Conservation (phyloP, 2,797 vertebrate species). For the Gouania willdenowi region DNA sequence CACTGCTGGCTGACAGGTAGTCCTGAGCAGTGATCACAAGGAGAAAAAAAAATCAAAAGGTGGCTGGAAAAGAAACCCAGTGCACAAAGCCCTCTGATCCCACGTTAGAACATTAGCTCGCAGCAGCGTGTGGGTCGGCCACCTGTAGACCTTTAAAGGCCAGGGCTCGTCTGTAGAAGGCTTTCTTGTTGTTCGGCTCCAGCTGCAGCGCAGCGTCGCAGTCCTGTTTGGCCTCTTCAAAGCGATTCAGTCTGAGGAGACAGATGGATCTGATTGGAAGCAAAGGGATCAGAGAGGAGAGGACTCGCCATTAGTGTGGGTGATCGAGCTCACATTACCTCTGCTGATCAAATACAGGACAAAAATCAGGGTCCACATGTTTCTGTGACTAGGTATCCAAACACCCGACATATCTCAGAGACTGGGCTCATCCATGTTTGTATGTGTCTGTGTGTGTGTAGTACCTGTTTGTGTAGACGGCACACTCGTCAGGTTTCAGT, state of each 20-base stretch:
- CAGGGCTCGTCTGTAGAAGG: slow-evolving; percentile 89
- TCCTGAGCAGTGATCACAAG: slow-evolving; percentile 64
- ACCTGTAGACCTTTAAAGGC: slow-evolving; percentile 93
- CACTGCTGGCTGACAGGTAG: slow-evolving; percentile 83
- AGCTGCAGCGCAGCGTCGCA: slow-evolving; percentile 85
- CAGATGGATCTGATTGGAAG: slow-evolving; percentile 84
- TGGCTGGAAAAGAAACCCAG: not conserved
- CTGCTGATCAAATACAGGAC: no score
- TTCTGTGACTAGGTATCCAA: no score
- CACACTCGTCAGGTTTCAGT: slow-evolving; percentile 81
- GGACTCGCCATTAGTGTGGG: no score
- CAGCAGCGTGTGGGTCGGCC: not conserved
- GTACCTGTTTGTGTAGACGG: slow-evolving; percentile 92
- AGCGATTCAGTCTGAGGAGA: slow-evolving; percentile 83
- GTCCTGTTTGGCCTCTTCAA: slow-evolving; percentile 88
- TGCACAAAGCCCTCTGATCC: no score
- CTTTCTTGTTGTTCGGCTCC: slow-evolving; percentile 87
- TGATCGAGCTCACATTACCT: no score
- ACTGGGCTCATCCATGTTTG: no score
- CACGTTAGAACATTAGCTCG: no score
- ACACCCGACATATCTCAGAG: no score
- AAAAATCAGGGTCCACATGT: no score
- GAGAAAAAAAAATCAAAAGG: not conserved
- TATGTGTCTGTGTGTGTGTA: not conserved
- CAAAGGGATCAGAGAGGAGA: not conserved